Conservation (phyloP, 2,888 invertebrate genomes). For the Cerastis rubricosa region DNA sequence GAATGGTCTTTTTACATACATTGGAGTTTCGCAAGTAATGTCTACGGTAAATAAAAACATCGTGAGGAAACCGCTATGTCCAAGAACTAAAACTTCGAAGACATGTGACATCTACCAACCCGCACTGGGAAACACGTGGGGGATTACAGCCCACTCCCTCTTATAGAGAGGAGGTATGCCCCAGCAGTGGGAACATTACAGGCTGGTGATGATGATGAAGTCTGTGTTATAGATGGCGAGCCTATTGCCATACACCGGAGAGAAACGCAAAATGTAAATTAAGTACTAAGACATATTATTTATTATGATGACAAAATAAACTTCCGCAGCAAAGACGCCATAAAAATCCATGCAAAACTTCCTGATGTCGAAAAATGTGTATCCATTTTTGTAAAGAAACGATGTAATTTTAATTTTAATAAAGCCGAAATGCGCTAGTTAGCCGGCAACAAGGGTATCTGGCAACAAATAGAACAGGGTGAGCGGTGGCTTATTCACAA, state of each 20-base stretch:
- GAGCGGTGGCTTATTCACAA: constrained; percentile 85
- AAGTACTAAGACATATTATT: background rate
- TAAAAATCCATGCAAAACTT: constrained; percentile 6
- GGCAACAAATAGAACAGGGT: constrained; percentile 83
- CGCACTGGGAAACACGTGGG: too few species aligned
- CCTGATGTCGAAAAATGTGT: constrained; percentile 13
- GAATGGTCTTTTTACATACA: too few species aligned
- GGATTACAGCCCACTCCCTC: too few species aligned
- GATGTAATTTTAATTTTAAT: constrained; percentile 73
- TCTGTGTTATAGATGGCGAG: background rate
- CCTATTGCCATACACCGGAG: background rate
- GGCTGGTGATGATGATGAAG: too few species aligned
- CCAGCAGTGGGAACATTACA: too few species aligned
- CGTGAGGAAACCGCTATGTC: too few species aligned
- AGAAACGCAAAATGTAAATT: background rate
- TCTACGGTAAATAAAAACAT: too few species aligned
- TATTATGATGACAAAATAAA: background rate
- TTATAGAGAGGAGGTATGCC: too few species aligned
- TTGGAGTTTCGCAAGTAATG: too few species aligned
- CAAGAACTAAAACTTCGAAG: too few species aligned
- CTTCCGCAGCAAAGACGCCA: constrained; percentile 1
- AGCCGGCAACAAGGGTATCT: constrained; percentile 76
- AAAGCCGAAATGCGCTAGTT: constrained; percentile 74
- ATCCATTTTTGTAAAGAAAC: constrained; percentile 42
- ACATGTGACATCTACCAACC: too few species aligned